Base-by-base conservation (phyloP, 2,888 invertebrate species). In the Xestia sexstrigata region DNA sequence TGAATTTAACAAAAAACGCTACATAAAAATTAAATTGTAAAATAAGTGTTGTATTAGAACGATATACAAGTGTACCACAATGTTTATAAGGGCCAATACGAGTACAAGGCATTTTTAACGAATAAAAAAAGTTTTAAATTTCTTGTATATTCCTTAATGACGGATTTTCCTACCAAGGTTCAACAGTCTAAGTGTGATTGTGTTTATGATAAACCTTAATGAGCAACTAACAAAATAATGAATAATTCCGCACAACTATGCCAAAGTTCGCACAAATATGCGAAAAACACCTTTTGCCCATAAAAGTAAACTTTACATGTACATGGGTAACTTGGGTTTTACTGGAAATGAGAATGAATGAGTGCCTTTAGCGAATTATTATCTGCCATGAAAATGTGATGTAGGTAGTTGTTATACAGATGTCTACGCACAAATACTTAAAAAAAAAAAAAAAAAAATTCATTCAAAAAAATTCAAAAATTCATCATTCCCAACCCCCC, bases 241-340 rank as follows among this genome's bases (percentile, higher is more conserved):
- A 60, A 42, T 9, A 30, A 23, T 11, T 62, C n/a, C 17, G 17
- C 49, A 60, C 9, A 49, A 0, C 42, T 45, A 35, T 62, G 70
- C 23, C 23, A 62, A 49, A 79, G 4, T 45, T 79, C 23, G 26
- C 79, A 49, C 23, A 70, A 62, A 62, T 52, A 69, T 42, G 49
- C 23, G 30, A 78, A 68, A 17, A 0, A 52, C 26, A 23, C 15
- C 1, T 71, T 11, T 49, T 73, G 23, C 39, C 42, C n/a, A 7
- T n/a, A n/a, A 42, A 42, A 15, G 39, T 63, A 39, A 63, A 39
- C 63, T 39, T 63, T 15, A 65, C n/a, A 11, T 13, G 39, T 39
- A 1, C 2, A 5, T 35, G 5, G 60, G 30, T 30, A 60, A 30
- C 30, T 20, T 30, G 8, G 26, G 6, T 62, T 62, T 75, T 74